Evolutionary conservation across 2,888 invertebrate genomes (phyloP).

Genomic region (Pantelozetes paolii): DNA sequence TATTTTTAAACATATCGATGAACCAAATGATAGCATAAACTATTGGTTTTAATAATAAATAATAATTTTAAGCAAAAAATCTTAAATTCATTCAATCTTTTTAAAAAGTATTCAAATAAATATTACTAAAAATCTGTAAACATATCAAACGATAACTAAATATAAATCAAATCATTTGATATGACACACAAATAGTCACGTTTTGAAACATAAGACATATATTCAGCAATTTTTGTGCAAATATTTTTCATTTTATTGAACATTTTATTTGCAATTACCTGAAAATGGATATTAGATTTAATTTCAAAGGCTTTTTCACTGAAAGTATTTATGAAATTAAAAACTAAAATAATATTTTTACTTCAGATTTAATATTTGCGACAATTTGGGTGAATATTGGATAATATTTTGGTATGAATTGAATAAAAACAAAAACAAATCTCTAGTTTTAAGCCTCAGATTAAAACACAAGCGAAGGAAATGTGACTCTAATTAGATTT

Average conservation of each 20-base stretch:
- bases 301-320: neutral
- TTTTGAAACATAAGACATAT: constrained; percentile 37
- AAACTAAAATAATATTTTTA: neutral
- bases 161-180: constrained; percentile 15
- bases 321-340: neutral
- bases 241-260: too few species aligned
- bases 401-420: neutral
- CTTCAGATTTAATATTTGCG: neutral
- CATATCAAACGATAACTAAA: constrained; percentile 25
- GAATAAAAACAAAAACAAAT: neutral
- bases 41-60: neutral
- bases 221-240: neutral
- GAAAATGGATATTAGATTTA: neutral
- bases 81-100: constrained; percentile 15
- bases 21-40: neutral
- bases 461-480: neutral
- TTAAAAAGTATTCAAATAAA: constrained; percentile 10
- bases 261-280: too few species aligned
- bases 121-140: too few species aligned
- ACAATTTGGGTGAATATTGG: neutral
- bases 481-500: neutral
- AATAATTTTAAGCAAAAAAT: neutral
- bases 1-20: neutral
- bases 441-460: neutral
- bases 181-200: constrained; percentile 28